A percentile compares a stretch with the other conserved stretches of the same genome.
Conservation (phyloP, 2,888 invertebrate genomes). For the Pediacus dermestoides region DNA sequence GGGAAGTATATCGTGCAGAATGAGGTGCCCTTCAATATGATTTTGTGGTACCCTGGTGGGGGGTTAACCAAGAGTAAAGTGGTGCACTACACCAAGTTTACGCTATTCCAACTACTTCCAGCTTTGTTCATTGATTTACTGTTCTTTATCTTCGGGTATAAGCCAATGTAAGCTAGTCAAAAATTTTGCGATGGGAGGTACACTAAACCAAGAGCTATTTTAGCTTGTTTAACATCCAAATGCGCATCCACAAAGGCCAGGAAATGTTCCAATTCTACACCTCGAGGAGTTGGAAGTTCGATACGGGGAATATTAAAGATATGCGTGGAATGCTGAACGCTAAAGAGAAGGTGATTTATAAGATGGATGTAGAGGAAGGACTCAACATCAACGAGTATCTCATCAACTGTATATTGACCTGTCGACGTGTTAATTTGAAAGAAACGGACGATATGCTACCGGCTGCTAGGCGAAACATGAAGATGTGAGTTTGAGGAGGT, state of each 20-base stretch:
- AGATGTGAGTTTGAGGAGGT: slow-evolving; percentile 59
- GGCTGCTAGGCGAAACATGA: slow-evolving; percentile 74
- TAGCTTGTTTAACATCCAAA: slow-evolving; percentile 78
- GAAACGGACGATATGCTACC: slow-evolving; percentile 78
- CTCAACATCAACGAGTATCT: slow-evolving; percentile 77
- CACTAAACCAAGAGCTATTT: no score
- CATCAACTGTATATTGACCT: slow-evolving; percentile 74
- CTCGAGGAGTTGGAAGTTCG: slow-evolving; percentile 85
- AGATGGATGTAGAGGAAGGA: slow-evolving; percentile 65
- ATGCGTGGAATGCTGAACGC: slow-evolving; percentile 61
- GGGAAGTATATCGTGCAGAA: slow-evolving; percentile 72
- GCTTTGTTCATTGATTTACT: slow-evolving; percentile 80
- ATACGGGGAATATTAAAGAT: slow-evolving; percentile 61
- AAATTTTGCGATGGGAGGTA: background rate
- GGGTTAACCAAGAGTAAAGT: slow-evolving; percentile 76
- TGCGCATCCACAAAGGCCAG: slow-evolving; percentile 78
- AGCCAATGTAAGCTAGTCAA: slow-evolving; percentile 71
- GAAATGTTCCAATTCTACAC: slow-evolving; percentile 90
- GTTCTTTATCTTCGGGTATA: slow-evolving; percentile 75
- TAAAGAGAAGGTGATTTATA: slow-evolving; percentile 62
- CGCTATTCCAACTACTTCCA: slow-evolving; percentile 88
- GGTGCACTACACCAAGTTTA: slow-evolving; percentile 74
- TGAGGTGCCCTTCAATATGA: slow-evolving; percentile 78
- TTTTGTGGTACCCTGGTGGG: slow-evolving; percentile 80
- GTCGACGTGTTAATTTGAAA: slow-evolving; percentile 75